Evolutionary conservation across 2,113 vertebrate genomes (phyloP), one percentile per base, ranked within the genome.

Genomic region (Chionomys nivalis): DNA sequence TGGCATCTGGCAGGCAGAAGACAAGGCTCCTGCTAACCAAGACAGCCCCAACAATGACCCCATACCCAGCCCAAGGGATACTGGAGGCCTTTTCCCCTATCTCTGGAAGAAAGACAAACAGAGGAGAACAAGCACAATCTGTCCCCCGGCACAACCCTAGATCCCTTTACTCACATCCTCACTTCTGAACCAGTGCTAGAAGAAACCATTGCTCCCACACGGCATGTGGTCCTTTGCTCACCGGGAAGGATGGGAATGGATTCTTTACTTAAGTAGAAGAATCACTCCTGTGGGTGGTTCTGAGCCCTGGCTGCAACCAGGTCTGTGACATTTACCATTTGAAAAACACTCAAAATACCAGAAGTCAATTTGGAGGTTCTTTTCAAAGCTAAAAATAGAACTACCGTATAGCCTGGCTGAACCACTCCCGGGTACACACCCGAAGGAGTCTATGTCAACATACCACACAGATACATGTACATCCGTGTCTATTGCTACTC

Each of bases 21-120:
- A 36, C 14, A 75, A 52, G 19, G 2, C 21, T n/a, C 47, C 11
- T 17, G 7, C 31, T 61, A n/a, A 33, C 44, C 42, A 31, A 49
- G 49, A 23, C 13, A 55, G 47, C 9, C 83, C 28, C 78, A 42
- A 77, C 61, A 68, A 33, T 33, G 28, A 75, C 66, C 13, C 31
- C 42, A 26, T 28, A 1, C 26, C 78, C 26, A 31, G 24, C 47
- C 63, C 13, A 61, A 8, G 13, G 66, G n/a, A 81, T 1, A 76
- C 58, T 14, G 0, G 63, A 85, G 78, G 52, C 55, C 49, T 92
- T 26, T 86, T 77, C 1, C 16, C 2, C 2, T 7, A 36, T 21
- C 47, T 89, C 83, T 83, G 95, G 78, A 87, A 95, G 72, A 86
- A 94, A 95, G 82, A 52, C 75, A 89, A 91, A 87, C 65, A 77